Percentiles rank a stretch among this genome's conserved stretches.
These are phyloP conservation scores for Muscicapa comitata DNA, from an alignment of 2,797 vertebrate genomes.

Conservation along the genomic window DNA sequence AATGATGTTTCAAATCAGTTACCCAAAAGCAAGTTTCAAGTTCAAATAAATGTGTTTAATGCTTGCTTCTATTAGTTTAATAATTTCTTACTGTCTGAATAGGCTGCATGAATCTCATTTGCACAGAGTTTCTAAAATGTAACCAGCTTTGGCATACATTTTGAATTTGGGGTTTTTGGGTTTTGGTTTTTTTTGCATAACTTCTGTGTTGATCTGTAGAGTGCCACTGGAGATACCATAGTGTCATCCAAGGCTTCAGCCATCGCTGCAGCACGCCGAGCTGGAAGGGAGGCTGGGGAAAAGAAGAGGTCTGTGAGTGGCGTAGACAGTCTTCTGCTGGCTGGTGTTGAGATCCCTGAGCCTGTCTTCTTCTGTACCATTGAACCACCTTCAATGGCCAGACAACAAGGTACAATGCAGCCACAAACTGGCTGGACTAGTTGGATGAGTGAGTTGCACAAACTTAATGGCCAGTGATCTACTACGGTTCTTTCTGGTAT, in stretches of 20 bases:
- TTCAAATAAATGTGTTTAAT: neutral
- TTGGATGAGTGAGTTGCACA: neutral
- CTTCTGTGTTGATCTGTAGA: constrained; percentile 68
- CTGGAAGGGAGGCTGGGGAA: constrained; percentile 54
- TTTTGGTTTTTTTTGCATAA: neutral
- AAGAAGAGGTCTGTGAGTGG: neutral
- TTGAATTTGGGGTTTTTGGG: neutral
- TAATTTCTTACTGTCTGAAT: neutral
- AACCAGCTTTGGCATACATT: neutral
- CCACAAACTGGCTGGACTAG: neutral
- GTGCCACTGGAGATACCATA: constrained; percentile 93
- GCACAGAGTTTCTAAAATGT: neutral
- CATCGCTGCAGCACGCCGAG: constrained; percentile 77
- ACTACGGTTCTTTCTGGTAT: neutral
- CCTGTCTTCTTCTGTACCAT: constrained; percentile 98
- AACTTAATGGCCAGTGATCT: neutral
- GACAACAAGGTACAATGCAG: constrained; percentile 80
- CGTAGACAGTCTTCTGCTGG: constrained; percentile 76
- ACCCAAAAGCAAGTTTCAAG: neutral
- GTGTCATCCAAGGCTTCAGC: constrained; percentile 90
- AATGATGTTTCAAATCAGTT: neutral
- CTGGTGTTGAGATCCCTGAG: constrained; percentile 92
- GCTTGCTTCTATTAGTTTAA: neutral
- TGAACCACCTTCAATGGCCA: constrained; percentile 90
- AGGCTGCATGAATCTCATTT: neutral